Percentiles rank a stretch among this genome's conserved stretches.
phyloP scores from a whole-genome alignment of 2,888 invertebrate genomes.

The Acanthoscelides obtectus region DNA sequence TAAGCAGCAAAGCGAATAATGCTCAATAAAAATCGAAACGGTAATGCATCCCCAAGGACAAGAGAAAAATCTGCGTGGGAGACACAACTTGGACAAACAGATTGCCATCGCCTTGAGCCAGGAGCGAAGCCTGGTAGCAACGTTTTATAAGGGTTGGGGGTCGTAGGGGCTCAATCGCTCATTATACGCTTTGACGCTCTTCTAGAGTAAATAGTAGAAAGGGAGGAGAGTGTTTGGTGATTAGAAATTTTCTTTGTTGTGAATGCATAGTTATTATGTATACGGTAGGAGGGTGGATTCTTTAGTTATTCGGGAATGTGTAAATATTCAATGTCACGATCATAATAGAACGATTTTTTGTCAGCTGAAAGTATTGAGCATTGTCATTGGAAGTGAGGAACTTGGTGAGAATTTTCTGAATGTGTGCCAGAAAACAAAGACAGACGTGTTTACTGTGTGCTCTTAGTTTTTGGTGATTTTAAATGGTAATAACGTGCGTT shows the following conservation, averaged over 20 bases:
- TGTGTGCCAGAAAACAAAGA: too few relatives aligned
- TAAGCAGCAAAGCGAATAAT: not conserved
- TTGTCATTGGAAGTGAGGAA: too few relatives aligned
- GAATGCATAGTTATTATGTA: not conserved
- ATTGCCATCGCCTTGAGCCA: conserved; percentile 23
- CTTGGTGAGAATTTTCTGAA: too few relatives aligned
- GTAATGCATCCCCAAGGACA: conserved; percentile 27
- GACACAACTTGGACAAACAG: conserved; percentile 42
- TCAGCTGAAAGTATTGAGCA: too few relatives aligned
- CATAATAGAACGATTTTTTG: too few relatives aligned
- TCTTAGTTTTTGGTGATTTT: too few relatives aligned
- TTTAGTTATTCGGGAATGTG: too few relatives aligned
- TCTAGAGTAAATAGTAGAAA: not conserved
- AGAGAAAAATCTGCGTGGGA: conserved; percentile 43
- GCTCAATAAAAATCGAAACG: conserved; percentile 20
- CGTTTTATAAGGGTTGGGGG: not conserved
- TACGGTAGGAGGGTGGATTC: not conserved
- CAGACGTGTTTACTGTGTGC: too few relatives aligned
- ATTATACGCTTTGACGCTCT: not conserved
- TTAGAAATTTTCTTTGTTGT: not conserved
- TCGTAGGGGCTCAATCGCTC: not conserved
- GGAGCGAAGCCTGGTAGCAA: conserved; percentile 10
- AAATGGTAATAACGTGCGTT: too few relatives aligned
- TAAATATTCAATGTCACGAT: too few relatives aligned
- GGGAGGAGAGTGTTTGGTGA: not conserved